A percentile compares a stretch with the other conserved stretches of the same genome.
phyloP scores from a whole-genome alignment of 2,888 invertebrate species.

The Drosophila basisetae region DNA sequence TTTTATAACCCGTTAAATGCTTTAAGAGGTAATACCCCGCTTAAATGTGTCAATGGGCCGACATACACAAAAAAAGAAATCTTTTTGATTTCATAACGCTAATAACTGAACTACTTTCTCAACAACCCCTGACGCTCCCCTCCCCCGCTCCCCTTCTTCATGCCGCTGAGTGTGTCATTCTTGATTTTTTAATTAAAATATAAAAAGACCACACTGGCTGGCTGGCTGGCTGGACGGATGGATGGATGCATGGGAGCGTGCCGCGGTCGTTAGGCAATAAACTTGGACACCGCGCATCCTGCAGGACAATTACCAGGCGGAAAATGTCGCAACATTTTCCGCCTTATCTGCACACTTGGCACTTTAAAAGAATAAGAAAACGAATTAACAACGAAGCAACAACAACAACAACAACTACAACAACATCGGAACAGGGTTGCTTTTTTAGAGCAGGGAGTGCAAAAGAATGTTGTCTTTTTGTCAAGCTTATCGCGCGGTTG shows the following conservation, averaged over 20 bases:
- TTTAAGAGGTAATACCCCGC: neutral
- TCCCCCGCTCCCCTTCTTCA: neutral
- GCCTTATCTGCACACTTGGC: conserved; percentile 64
- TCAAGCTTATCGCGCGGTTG: conserved; percentile 46
- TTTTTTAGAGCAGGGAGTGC: conserved; percentile 1
- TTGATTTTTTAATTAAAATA: conserved; percentile 63
- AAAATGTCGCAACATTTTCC: conserved; percentile 77
- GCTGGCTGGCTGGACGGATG: neutral
- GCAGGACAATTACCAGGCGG: conserved; percentile 68
- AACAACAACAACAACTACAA: neutral
- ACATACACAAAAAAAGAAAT: conserved; percentile 13
- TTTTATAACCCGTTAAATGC: conserved; percentile 9
- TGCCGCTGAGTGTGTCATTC: conserved; percentile 50
- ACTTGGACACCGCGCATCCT: conserved; percentile 74
- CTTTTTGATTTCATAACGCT: conserved; percentile 32
- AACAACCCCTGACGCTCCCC: neutral
- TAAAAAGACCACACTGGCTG: conserved; percentile 58
- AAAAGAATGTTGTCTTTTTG: conserved; percentile 46
- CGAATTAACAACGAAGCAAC: conserved; percentile 51
- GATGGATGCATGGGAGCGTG: conserved; percentile 54
- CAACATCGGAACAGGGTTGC: conserved; percentile 8
- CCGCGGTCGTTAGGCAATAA: conserved; percentile 84
- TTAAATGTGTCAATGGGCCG: conserved; percentile 48
- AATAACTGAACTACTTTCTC: conserved; percentile 23
- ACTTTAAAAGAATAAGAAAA: conserved; percentile 66